Evolutionary conservation across 2,888 invertebrate species (phyloP).

Genomic region (Heliconius charithonia): DNA sequence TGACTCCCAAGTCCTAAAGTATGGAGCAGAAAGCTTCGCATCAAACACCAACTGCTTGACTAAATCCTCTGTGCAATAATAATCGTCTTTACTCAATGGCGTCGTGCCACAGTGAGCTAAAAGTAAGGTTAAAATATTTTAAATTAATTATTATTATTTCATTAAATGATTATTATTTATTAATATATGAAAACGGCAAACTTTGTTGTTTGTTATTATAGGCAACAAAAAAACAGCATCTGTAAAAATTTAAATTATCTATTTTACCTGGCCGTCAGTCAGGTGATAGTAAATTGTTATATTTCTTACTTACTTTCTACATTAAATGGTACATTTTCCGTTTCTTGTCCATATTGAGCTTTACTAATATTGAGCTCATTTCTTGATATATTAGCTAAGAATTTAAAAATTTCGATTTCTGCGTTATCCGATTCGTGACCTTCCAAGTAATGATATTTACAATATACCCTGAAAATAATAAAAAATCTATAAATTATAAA

Average conservation of each 20-base stretch:
- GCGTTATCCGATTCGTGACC: slow-evolving; percentile 89
- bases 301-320: slow-evolving; percentile 61
- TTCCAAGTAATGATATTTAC: slow-evolving; percentile 92
- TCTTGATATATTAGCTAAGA: slow-evolving; percentile 86
- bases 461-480: slow-evolving; percentile 88
- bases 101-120: slow-evolving; percentile 87
- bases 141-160: neutral
- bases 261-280: too few relatives aligned
- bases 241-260: too few relatives aligned
- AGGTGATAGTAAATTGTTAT: neutral
- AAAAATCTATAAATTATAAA: neutral
- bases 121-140: slow-evolving; percentile 11
- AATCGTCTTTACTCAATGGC: slow-evolving; percentile 86
- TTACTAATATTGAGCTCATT: slow-evolving; percentile 73
- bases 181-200: too few relatives aligned
- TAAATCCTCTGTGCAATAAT: slow-evolving; percentile 93
- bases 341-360: slow-evolving; percentile 69
- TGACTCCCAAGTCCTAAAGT: slow-evolving; percentile 83
- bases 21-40: slow-evolving; percentile 87
- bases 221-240: too few relatives aligned
- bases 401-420: slow-evolving; percentile 90
- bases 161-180: too few relatives aligned
- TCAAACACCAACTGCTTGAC: slow-evolving; percentile 94
- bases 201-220: too few relatives aligned
- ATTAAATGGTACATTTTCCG: slow-evolving; percentile 56